These are phyloP conservation scores for Platycnemis pennipes DNA, from an alignment of 2,888 invertebrate genomes.

Conservation along the genomic window DNA sequence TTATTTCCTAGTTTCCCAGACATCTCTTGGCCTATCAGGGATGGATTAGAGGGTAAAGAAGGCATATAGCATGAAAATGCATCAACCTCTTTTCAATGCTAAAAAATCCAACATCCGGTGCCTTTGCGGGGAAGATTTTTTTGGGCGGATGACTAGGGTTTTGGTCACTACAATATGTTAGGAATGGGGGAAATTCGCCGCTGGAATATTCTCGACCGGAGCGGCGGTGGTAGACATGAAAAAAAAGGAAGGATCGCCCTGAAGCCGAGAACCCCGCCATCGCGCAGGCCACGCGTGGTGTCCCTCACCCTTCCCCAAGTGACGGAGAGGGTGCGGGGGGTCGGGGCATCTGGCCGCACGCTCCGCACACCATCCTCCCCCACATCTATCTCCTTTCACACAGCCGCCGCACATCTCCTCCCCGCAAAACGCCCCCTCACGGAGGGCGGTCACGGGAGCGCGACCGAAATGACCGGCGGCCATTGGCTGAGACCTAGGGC, in stretches of 20 bases:
- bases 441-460: background rate
- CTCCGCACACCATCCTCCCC: background rate
- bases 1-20: too few species aligned
- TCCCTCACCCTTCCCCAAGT: background rate
- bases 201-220: background rate
- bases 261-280: background rate
- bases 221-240: background rate
- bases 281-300: background rate
- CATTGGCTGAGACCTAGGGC: background rate
- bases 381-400: background rate
- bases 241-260: background rate
- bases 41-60: too few species aligned
- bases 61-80: too few species aligned
- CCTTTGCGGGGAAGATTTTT: too few species aligned
- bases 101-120: too few species aligned
- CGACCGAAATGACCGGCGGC: background rate
- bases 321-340: background rate
- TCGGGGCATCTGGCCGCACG: conserved; percentile 29
- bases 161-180: too few species aligned
- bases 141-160: too few species aligned
- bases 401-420: background rate
- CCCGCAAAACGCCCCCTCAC: background rate
- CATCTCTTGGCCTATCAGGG: too few species aligned
- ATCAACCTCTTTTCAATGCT: too few species aligned
- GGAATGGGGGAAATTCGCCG: background rate